phyloP scores from a whole-genome alignment of 2,113 vertebrate species.

The Pachycephala philippinensis region DNA sequence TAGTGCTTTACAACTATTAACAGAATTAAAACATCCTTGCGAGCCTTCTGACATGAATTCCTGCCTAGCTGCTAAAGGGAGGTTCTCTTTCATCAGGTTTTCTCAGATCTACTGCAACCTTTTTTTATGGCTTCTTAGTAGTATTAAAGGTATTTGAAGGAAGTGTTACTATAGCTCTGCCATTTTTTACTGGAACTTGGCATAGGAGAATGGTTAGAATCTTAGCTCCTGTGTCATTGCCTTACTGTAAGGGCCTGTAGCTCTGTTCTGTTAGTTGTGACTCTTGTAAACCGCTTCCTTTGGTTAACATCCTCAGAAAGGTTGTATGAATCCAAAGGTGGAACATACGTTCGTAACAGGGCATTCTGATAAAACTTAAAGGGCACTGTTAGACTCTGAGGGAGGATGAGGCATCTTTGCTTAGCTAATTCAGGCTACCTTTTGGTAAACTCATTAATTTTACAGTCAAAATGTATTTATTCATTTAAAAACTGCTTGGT shows the following conservation, averaged over 20 bases:
- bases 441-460: neutral
- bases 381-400: neutral
- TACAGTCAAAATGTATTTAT: neutral
- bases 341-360: fast-evolving
- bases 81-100: neutral
- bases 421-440: neutral
- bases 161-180: neutral
- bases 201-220: neutral
- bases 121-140: neutral
- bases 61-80: neutral
- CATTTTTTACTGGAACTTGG: neutral
- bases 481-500: neutral
- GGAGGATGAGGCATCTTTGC: neutral
- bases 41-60: neutral
- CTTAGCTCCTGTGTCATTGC: neutral
- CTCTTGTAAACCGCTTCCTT: neutral
- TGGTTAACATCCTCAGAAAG: neutral
- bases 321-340: neutral
- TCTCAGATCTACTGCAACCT: neutral
- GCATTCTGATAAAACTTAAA: neutral
- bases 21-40: neutral
- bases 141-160: neutral
- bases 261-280: neutral
- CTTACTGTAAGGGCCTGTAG: neutral
- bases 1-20: neutral